These are phyloP conservation scores for Trichopoda pennipes DNA, from an alignment of 2,888 invertebrate species.

Conservation along the genomic window DNA sequence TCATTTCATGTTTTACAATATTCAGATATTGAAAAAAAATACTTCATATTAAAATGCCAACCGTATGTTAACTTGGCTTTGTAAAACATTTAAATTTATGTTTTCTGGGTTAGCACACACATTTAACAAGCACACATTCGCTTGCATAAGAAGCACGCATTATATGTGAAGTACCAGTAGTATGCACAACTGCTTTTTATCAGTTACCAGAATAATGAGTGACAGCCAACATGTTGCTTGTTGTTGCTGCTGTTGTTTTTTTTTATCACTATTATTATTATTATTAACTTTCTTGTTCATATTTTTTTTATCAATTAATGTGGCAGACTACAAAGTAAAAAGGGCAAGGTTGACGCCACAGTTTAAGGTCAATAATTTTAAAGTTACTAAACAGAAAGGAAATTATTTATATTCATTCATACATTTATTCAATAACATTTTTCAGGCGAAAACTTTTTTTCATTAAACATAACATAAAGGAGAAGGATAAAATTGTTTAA, in stretches of 20 bases:
- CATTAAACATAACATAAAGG: background rate
- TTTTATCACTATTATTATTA: slow-evolving; percentile 39
- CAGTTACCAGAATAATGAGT: slow-evolving; percentile 19
- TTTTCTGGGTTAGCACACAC: slow-evolving; percentile 5
- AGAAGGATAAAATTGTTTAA: background rate
- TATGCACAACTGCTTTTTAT: slow-evolving; percentile 33
- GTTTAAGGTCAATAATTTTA: slow-evolving; percentile 58
- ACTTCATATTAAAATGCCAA: too few relatives aligned
- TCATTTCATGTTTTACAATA: too few relatives aligned
- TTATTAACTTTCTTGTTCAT: slow-evolving; percentile 43
- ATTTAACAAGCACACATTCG: background rate
- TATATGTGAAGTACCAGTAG: slow-evolving; percentile 6
- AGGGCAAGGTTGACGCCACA: slow-evolving; percentile 61
- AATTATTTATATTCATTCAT: slow-evolving; percentile 17
- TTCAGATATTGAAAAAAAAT: too few relatives aligned
- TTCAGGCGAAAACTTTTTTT: slow-evolving; percentile 14
- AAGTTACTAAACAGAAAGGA: slow-evolving; percentile 28
- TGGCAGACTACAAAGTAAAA: slow-evolving; percentile 39
- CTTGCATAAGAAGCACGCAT: background rate
- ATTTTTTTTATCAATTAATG: slow-evolving; percentile 44
- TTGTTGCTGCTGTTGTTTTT: background rate
- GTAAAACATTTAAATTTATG: background rate
- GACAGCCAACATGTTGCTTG: slow-evolving; percentile 35
- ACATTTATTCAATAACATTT: background rate
- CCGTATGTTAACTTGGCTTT: background rate